phyloP scores from a whole-genome alignment of 2,797 vertebrate species.

The Myiotriccus ornatus region DNA sequence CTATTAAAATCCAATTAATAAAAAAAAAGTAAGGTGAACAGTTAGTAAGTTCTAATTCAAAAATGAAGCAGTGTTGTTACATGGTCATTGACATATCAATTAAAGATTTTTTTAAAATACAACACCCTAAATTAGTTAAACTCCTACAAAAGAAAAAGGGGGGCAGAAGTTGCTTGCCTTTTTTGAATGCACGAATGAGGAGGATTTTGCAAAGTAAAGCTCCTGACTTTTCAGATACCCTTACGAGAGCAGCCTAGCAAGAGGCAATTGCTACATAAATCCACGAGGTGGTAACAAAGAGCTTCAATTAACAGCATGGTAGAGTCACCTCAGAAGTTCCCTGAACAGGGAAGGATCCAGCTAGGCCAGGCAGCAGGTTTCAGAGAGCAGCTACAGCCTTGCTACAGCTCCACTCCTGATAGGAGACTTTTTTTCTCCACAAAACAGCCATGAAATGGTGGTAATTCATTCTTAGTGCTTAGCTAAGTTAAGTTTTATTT shows the following conservation, averaged over 20 bases:
- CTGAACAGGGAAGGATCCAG: not conserved
- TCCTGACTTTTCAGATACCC: not conserved
- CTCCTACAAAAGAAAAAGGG: not conserved
- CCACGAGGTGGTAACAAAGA: constrained; percentile 62
- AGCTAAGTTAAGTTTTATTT: not conserved
- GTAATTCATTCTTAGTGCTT: not conserved
- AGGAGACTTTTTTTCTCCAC: not conserved
- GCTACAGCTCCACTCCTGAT: not conserved
- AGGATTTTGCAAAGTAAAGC: not conserved
- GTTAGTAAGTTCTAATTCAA: not conserved
- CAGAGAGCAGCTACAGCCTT: not conserved
- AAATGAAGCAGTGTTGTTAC: not conserved
- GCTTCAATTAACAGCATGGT: not conserved
- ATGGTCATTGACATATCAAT: not conserved
- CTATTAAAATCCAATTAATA: not conserved
- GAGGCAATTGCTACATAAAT: not conserved
- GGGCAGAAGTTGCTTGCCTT: not conserved
- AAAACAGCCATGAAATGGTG: not conserved
- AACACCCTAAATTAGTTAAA: not conserved
- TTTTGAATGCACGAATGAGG: not conserved
- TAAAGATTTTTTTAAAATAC: not conserved
- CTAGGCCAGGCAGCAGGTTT: not conserved
- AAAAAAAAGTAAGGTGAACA: not conserved
- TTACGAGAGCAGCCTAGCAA: not conserved
- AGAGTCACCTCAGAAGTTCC: not conserved